These are phyloP conservation scores for Rhodeus uyekii DNA, from an alignment of 2,797 vertebrate species.

Conservation along the genomic window DNA sequence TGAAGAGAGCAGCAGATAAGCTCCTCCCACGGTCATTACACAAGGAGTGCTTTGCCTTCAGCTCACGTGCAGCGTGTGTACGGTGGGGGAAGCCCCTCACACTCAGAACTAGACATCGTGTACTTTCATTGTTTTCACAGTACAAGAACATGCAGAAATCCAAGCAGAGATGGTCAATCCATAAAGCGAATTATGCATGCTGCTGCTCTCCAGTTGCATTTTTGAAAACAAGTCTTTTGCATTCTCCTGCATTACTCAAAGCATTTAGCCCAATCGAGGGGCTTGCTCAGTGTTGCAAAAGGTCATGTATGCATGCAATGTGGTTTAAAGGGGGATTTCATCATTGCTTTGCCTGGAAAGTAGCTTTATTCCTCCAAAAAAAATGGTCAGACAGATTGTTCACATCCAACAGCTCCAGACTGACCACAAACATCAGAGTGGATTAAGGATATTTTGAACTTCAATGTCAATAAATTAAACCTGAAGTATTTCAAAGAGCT, in stretches of 20 bases:
- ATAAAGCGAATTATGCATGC: not conserved
- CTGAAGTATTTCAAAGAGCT: not conserved
- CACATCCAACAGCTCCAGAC: not conserved
- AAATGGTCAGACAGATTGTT: conserved; percentile 11
- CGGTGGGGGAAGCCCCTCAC: conserved; percentile 63
- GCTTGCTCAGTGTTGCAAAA: not conserved
- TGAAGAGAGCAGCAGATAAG: conserved; percentile 7
- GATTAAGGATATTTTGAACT: conserved; percentile 54
- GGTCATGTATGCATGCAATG: conserved; percentile 2
- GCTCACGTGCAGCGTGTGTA: conserved; percentile 75
- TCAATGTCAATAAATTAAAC: conserved; percentile 56
- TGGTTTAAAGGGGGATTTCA: conserved; percentile 3
- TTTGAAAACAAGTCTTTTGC: not conserved
- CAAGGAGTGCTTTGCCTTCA: conserved; percentile 48
- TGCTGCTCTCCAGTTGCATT: not conserved
- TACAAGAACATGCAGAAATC: not conserved
- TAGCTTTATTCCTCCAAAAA: conserved; percentile 24
- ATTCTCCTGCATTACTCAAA: conserved; percentile 9
- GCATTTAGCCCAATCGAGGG: not conserved
- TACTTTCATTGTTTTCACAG: not conserved
- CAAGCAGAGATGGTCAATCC: not conserved
- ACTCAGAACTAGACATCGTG: conserved; percentile 52
- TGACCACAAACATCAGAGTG: conserved; percentile 44
- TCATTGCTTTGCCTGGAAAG: conserved; percentile 5
- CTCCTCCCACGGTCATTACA: conserved; percentile 64